Percentiles rank a stretch among this genome's conserved stretches.
Evolutionary conservation across 2,113 vertebrate genomes (phyloP).

Genomic region (Ceyx cyanopectus): DNA sequence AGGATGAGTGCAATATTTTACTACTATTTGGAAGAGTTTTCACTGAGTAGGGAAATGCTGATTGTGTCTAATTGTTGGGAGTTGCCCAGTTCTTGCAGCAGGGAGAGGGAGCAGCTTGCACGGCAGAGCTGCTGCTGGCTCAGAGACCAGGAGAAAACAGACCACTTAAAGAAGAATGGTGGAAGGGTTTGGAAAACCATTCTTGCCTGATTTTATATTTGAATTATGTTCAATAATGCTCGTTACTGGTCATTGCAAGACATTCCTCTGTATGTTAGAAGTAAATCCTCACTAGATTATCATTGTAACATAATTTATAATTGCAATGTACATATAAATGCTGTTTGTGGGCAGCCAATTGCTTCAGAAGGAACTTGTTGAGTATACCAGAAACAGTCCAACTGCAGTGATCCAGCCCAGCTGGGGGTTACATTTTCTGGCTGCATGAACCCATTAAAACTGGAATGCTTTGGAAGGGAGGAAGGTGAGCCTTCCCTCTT

Average conservation of each 20-base stretch:
- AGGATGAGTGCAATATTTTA: not conserved
- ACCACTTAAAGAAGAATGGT: not conserved
- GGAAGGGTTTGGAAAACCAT: not conserved
- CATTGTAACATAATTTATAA: not conserved
- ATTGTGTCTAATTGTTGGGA: not conserved
- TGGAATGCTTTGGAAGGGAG: not conserved
- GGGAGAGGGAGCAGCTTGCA: not conserved
- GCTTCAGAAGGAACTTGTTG: not conserved
- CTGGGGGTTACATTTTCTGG: not conserved
- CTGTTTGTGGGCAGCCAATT: not conserved
- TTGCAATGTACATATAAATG: not conserved
- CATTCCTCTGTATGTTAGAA: not conserved
- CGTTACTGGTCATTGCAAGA: not conserved
- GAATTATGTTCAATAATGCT: not conserved
- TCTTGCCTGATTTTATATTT: not conserved
- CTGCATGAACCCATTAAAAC: not conserved
- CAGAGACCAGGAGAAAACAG: not conserved
- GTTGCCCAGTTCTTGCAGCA: not conserved
- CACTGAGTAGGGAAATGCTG: no score
- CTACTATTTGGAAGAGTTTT: not conserved
- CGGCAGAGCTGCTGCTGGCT: accelerated
- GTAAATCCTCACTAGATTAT: not conserved
- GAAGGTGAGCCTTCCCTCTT: not conserved
- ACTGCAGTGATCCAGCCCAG: not conserved
- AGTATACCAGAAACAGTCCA: not conserved